A percentile compares a stretch with the other conserved stretches of the same genome.
phyloP scores from a whole-genome alignment of 1,140 invertebrate genomes.

The Pissodes strobi region DNA sequence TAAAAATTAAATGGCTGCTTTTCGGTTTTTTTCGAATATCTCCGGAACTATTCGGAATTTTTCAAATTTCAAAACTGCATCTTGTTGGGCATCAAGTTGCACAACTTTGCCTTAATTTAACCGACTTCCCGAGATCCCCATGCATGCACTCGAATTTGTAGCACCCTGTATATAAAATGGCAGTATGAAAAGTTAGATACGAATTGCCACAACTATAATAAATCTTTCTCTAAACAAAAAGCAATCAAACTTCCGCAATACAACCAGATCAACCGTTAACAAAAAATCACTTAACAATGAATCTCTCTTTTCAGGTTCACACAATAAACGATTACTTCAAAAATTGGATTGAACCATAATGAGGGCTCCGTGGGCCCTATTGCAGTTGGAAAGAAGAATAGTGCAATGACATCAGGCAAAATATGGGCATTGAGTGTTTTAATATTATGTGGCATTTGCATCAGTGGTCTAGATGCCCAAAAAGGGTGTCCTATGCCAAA shows the following conservation, averaged over 20 bases:
- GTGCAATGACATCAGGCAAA: slow-evolving; percentile 10
- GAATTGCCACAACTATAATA: no score
- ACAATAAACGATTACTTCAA: slow-evolving; percentile 5
- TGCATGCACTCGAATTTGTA: no score
- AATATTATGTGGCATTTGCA: background rate
- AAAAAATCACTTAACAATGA: slow-evolving; percentile 5
- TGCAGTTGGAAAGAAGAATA: slow-evolving; percentile 3
- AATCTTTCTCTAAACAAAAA: slow-evolving; percentile 7
- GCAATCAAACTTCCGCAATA: slow-evolving; percentile 17
- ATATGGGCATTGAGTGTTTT: slow-evolving; percentile 14
- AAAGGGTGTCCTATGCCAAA: slow-evolving; percentile 64
- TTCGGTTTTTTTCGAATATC: no score
- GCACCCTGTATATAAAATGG: no score
- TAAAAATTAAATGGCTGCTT: no score
- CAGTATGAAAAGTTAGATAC: no score
- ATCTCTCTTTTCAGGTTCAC: background rate
- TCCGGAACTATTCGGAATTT: no score
- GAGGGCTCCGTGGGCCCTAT: background rate
- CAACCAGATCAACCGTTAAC: slow-evolving; percentile 16
- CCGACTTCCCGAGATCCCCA: no score
- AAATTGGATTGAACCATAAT: background rate
- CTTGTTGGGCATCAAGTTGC: no score
- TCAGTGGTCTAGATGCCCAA: background rate
- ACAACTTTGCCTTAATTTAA: no score
- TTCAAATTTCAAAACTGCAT: no score